Base-by-base conservation (phyloP, 2,888 invertebrate species). In the Adineta ricciae region DNA sequence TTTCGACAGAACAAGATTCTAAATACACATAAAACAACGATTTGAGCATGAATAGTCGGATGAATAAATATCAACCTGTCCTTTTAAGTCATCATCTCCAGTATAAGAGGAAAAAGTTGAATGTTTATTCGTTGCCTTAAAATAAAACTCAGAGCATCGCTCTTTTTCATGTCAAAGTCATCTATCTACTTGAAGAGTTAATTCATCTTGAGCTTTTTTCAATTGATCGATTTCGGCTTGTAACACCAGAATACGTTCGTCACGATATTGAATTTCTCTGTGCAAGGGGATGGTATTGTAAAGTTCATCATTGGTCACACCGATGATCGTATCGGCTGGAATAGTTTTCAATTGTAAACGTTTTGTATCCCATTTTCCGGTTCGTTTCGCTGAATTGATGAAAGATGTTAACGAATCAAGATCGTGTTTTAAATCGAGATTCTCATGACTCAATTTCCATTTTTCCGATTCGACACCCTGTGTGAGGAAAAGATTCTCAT, bases 361-460 rank as follows among this genome's bases (percentile, higher is more conserved):
- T 41, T 78, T 83, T n/a, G 52, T 49, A 27, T 89, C 89, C 89
- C 89, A 89, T 56, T 87, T 87, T n/a, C 89, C 89, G 5, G 89
- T 87, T 49, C 88, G 86, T 32, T 89, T 87, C 64, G 89, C 89
- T 21, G 87, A 86, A 83, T 88, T 88, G 83, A 90, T 88, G 64
- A 89, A 88, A 50, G 87, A 87, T 72, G 89, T 88, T 24, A 90
- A 88, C 84, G 88, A 88, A 86, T 89, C 88, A 19, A 89, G 86
- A 86, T 90, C 90, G 86, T 89, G 88, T 86, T 89, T 89, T 11
- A 89, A 87, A 87, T 89, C 88, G 49, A 88, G 86, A 85, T 88
- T 88, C 84, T 89, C 89, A 21, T 88, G 88, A 50, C 88, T 87
- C 21, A 89, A 86, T 64, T 88, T 86, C 2, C 86, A 86, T 36